These are phyloP conservation scores for Numenius phaeopus DNA, from an alignment of 2,797 vertebrate genomes.

Conservation along the genomic window DNA sequence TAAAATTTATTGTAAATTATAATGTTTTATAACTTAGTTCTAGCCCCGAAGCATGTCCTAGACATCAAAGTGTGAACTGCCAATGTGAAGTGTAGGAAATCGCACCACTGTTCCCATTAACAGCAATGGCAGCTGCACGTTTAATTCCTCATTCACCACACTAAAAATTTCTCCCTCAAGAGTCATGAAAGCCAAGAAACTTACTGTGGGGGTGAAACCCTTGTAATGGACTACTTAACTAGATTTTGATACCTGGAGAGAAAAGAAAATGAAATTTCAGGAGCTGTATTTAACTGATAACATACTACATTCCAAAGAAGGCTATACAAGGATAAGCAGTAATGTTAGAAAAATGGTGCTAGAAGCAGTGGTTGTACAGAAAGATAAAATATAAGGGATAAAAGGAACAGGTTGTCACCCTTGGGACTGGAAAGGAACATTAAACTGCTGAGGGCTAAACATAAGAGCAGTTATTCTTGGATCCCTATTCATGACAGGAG, in stretches of 20 bases:
- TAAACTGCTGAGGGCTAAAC: slow-evolving; percentile 22
- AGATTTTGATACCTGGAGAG: slow-evolving; percentile 55
- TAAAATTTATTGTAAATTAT: background rate
- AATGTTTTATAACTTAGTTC: background rate
- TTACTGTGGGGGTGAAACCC: background rate
- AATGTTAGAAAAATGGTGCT: slow-evolving; percentile 11
- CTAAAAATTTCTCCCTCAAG: slow-evolving; percentile 36
- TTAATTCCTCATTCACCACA: slow-evolving; percentile 48
- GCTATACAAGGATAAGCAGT: slow-evolving; percentile 29
- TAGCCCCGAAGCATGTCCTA: background rate
- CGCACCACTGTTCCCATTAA: slow-evolving; percentile 4
- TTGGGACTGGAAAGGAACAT: background rate
- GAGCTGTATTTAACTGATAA: slow-evolving; percentile 65
- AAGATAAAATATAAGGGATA: slow-evolving; percentile 44
- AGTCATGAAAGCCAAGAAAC: slow-evolving; percentile 57
- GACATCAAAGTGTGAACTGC: slow-evolving; percentile 25
- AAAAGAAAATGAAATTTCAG: slow-evolving; percentile 66
- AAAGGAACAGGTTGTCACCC: slow-evolving; percentile 25
- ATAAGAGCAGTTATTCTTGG: slow-evolving; percentile 31
- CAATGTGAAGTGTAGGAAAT: background rate
- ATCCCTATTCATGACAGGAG: background rate
- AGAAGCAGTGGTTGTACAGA: slow-evolving; percentile 32
- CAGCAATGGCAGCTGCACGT: background rate
- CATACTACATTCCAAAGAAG: background rate
- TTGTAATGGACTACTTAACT: slow-evolving; percentile 65